Conservation (phyloP, 2,888 invertebrate genomes). For the Synanthedon andrenaeformis region DNA sequence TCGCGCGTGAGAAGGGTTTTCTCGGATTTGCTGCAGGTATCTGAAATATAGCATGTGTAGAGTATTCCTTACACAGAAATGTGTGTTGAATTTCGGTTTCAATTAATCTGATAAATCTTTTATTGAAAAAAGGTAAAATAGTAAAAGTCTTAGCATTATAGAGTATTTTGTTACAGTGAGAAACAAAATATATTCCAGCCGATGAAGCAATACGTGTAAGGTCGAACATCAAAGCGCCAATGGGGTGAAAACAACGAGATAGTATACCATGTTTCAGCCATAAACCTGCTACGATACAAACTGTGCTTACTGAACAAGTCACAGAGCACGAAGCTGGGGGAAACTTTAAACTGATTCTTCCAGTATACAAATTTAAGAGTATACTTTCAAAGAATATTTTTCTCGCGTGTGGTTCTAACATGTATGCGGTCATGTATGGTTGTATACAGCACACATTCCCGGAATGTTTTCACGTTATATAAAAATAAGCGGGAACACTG, state of each 20-base stretch:
- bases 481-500: neutral
- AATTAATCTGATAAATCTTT: too few species aligned
- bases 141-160: slow-evolving; percentile 1
- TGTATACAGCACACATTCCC: neutral
- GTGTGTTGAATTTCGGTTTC: neutral
- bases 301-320: neutral
- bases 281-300: neutral
- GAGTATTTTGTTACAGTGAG: slow-evolving; percentile 1
- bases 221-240: neutral
- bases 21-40: slow-evolving; percentile 1
- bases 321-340: neutral
- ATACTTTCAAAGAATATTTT: neutral
- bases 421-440: neutral
- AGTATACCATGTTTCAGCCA: neutral
- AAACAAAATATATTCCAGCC: slow-evolving; percentile 2
- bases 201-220: slow-evolving; percentile 1
- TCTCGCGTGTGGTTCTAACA: neutral
- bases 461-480: neutral
- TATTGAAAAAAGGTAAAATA: neutral
- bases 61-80: neutral
- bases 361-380: neutral
- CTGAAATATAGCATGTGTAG: neutral
- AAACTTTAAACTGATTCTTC: neutral
- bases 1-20: neutral
- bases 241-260: neutral